Base-by-base conservation (phyloP, 2,797 vertebrate genomes). In the Gephyroberyx darwinii region DNA sequence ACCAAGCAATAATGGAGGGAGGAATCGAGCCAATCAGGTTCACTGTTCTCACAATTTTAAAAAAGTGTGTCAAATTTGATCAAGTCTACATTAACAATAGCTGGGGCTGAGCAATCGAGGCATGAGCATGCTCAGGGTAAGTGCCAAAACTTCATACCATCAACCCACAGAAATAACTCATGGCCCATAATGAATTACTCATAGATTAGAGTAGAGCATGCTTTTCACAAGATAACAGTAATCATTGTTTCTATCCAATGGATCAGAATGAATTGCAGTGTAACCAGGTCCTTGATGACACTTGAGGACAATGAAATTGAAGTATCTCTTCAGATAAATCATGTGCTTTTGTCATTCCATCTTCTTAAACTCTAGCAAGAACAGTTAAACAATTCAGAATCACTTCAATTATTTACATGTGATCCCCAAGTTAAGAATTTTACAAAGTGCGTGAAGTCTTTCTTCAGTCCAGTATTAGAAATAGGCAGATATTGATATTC, bases 361-460 rank as follows among this genome's bases (percentile, higher is more conserved):
- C 33, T 7, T 74, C n/a, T 51, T 60, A 66, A 67, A 65, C 59
- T 41, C 43, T 56, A 68, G 7, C 50, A 75, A 16, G 17, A 55
- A 8, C 55, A 70, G 45, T 79, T 20, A 48, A 71, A 48, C 13
- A 43, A 65, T 47, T 73, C 19, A 57, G 9, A 31, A 82, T 71
- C 12, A 72, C 20, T 74, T 77, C 48, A 89, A 83, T 70, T 56
- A 78, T 81, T 57, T 83, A 84, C 67, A 89, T 52, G 22, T 56
- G 53, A 50, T 56, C 14, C 20, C 5, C 17, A 50, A 2, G 61
- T 65, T 78, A 71, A 81, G 57, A 82, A 37, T 60, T 68, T 78
- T 78, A 82, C 65, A 89, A 88, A 83, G 84, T 83, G 78, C 74
- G 37, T 78, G 60, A 78, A 22, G 48, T 66, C 22, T 30, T 62